Percentiles rank a stretch among this genome's conserved stretches.
Evolutionary conservation across 2,113 vertebrate species (phyloP).

Genomic region (rabbit (Oryctolagus cuniculus)): mOryCun1.1 NC_091440.1:33086501-33087000

Average conservation of each 20-base stretch:
- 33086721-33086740: not conserved
- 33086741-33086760: not conserved
- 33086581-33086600: no score
- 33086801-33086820: not conserved
- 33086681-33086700: not conserved
- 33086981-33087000: not conserved
- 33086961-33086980: not conserved
- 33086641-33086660: no score
- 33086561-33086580: no score
- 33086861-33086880: not conserved
- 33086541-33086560: no score
- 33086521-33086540: no score
- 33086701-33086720: constrained; percentile 24
- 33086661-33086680: no score
- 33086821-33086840: not conserved
- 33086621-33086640: no score
- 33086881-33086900: not conserved
- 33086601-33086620: no score
- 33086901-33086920: not conserved
- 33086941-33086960: not conserved
- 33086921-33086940: not conserved
- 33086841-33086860: not conserved
- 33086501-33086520: no score
- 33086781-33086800: constrained; percentile 11
- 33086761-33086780: constrained; percentile 23